These are phyloP conservation scores for Agrilus biguttatus DNA, from an alignment of 2,888 invertebrate species.

Conservation along the genomic window DNA sequence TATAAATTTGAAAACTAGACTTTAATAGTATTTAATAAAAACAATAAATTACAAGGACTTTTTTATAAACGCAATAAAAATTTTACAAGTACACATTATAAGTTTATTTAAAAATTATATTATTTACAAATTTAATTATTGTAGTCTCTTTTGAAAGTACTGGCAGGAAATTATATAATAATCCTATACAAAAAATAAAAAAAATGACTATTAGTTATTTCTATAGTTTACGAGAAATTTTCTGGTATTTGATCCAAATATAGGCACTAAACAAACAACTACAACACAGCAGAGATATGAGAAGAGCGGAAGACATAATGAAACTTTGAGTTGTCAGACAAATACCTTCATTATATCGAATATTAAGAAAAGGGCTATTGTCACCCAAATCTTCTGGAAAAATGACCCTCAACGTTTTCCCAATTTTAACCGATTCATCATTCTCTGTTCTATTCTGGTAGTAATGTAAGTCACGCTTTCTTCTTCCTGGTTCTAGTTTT, in stretches of 20 bases:
- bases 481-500: constrained; percentile 37
- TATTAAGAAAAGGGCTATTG: constrained; percentile 22
- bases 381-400: constrained; percentile 50
- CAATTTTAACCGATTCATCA: constrained; percentile 44
- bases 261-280: constrained; percentile 39
- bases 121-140: not conserved
- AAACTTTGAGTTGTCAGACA: constrained; percentile 53
- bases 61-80: too few relatives aligned
- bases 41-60: too few relatives aligned
- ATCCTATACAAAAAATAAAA: constrained; percentile 2
- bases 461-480: constrained; percentile 32
- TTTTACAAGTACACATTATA: too few relatives aligned
- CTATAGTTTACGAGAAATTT: constrained; percentile 8
- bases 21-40: too few relatives aligned
- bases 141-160: not conserved
- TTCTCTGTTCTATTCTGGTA: constrained; percentile 37
- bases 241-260: constrained; percentile 36
- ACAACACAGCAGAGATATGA: constrained; percentile 43
- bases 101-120: not conserved
- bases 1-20: too few relatives aligned
- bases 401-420: constrained; percentile 51
- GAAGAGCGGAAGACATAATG: constrained; percentile 42
- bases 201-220: constrained; percentile 3
- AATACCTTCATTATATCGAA: constrained; percentile 30
- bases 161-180: not conserved